Percentiles rank a stretch among this genome's conserved stretches.
phyloP scores from a whole-genome alignment of 2,888 invertebrate genomes.

The Drosophila phalerata region DNA sequence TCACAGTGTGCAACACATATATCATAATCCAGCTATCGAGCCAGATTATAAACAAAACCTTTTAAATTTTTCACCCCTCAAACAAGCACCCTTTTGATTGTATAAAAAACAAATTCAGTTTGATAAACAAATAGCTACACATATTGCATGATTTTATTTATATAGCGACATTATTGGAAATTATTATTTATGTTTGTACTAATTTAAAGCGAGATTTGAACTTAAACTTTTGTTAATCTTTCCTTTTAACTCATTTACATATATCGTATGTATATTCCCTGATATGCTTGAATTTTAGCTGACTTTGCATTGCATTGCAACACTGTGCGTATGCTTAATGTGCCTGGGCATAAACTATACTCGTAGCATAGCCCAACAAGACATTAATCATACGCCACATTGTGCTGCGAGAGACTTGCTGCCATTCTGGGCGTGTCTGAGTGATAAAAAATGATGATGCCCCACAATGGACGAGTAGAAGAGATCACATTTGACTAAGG shows the following conservation, averaged over 20 bases:
- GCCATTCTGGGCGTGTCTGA: conserved; percentile 52
- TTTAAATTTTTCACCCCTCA: neutral
- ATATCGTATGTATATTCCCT: too few species aligned
- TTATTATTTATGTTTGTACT: too few species aligned
- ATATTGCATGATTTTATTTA: too few species aligned
- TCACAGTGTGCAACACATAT: conserved; percentile 11
- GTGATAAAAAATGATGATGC: conserved; percentile 73
- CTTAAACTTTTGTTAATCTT: too few species aligned
- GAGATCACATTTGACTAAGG: conserved; percentile 25
- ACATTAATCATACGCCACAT: conserved; percentile 77
- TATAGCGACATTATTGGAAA: too few species aligned
- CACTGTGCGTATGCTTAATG: conserved; percentile 61
- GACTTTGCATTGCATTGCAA: conserved; percentile 4
- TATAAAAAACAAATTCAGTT: too few species aligned
- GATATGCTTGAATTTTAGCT: neutral
- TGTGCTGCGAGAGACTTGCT: conserved; percentile 54
- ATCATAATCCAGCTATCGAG: neutral
- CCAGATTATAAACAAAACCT: neutral
- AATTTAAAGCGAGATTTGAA: too few species aligned
- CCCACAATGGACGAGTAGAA: neutral
- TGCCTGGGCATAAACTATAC: conserved; percentile 7
- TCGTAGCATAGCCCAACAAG: conserved; percentile 24
- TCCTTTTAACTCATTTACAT: neutral
- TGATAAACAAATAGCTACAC: too few species aligned
- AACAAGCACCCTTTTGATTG: too few species aligned